These are phyloP conservation scores for Cherax destructor DNA, from an alignment of 1,140 invertebrate genomes.

Conservation along the genomic window DNA sequence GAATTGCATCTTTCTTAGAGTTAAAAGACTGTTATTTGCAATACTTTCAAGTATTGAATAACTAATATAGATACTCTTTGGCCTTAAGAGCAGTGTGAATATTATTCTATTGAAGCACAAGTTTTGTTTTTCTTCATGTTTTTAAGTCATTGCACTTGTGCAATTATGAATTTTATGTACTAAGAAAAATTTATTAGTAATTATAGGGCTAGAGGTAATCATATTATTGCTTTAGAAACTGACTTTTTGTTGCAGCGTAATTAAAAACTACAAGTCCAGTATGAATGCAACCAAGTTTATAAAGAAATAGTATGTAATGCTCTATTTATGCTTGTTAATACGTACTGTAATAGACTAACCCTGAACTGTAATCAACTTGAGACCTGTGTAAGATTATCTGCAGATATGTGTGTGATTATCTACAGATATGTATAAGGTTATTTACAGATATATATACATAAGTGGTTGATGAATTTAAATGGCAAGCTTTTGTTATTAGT, in stretches of 20 bases:
- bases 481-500: neutral
- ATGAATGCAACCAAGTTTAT: neutral
- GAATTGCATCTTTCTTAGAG: too few relatives aligned
- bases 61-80: neutral
- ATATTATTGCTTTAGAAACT: slow-evolving; percentile 5
- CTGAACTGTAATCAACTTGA: neutral
- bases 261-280: neutral
- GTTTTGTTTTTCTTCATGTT: neutral
- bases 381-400: neutral
- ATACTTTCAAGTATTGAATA: neutral
- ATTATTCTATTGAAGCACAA: neutral
- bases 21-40: too few relatives aligned
- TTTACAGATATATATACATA: neutral
- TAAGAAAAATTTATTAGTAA: neutral
- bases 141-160: neutral
- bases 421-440: neutral
- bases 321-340: neutral
- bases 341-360: too few relatives aligned
- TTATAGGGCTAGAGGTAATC: slow-evolving; percentile 27
- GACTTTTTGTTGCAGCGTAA: neutral
- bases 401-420: neutral
- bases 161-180: slow-evolving; percentile 9
- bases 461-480: neutral
- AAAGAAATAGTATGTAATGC: neutral
- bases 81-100: neutral